A percentile compares a stretch with the other conserved stretches of the same genome.
These are phyloP conservation scores for Campylorhamphus procurvoides DNA, from an alignment of 2,113 vertebrate genomes.

Conservation along the genomic window DNA sequence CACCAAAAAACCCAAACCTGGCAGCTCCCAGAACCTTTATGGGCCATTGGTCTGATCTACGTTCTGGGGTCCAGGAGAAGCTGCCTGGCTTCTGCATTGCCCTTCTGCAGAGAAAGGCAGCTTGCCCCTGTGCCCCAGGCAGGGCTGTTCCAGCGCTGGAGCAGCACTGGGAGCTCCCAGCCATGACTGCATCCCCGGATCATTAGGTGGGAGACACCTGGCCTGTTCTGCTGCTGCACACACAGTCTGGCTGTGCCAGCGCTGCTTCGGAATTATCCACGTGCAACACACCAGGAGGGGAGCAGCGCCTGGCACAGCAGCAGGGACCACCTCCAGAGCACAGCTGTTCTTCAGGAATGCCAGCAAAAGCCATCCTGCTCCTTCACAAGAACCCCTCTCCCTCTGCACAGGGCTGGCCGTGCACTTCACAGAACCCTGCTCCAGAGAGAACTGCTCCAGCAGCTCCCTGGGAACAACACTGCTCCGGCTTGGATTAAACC, in stretches of 20 bases:
- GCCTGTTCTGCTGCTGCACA: background rate
- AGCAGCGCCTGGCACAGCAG: rapidly evolving
- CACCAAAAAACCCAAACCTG: background rate
- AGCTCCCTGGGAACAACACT: background rate
- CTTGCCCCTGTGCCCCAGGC: rapidly evolving
- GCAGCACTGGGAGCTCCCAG: background rate
- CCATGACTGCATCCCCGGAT: rapidly evolving
- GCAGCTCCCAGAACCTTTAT: background rate
- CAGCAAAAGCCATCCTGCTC: background rate
- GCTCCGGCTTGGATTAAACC: background rate
- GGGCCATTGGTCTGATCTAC: rapidly evolving
- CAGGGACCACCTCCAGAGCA: background rate
- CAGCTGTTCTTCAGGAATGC: background rate
- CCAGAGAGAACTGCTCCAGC: background rate
- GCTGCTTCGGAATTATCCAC: background rate
- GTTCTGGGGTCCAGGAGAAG: background rate
- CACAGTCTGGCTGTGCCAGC: rapidly evolving
- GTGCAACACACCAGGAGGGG: rapidly evolving
- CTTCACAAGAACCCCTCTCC: background rate
- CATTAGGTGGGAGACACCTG: rapidly evolving
- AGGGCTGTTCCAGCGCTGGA: background rate
- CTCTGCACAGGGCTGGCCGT: background rate
- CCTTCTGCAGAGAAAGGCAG: background rate
- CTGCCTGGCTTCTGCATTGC: rapidly evolving
- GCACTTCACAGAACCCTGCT: background rate